These are phyloP conservation scores for Globodera ellingtonae DNA, from an alignment of 1,140 invertebrate genomes.

Conservation along the genomic window DNA sequence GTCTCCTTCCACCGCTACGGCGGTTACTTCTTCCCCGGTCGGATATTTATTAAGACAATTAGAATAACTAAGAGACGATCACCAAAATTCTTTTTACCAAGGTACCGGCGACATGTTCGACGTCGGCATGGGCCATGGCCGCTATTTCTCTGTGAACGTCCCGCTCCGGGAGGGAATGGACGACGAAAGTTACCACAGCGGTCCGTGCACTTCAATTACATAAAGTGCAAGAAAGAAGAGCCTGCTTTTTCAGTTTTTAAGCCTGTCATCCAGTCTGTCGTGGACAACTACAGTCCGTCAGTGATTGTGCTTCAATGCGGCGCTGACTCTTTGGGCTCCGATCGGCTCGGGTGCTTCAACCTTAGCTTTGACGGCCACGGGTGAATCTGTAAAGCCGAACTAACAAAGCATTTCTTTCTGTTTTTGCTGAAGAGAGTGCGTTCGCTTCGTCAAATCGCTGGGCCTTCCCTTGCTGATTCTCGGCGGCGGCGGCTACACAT, in stretches of 20 bases:
- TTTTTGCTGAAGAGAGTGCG: constrained; percentile 76
- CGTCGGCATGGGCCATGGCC: constrained; percentile 78
- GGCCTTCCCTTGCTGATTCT: constrained; percentile 91
- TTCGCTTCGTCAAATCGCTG: constrained; percentile 89
- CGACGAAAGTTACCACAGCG: constrained; percentile 74
- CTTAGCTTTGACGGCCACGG: constrained; percentile 86
- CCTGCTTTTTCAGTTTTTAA: constrained; percentile 75
- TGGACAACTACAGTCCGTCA: constrained; percentile 93
- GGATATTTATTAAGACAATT: no score
- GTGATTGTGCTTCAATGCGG: constrained; percentile 97
- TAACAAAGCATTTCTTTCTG: constrained; percentile 19
- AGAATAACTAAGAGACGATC: not conserved
- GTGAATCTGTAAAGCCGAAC: constrained; percentile 64
- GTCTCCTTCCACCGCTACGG: constrained; percentile 99
- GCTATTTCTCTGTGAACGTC: constrained; percentile 95
- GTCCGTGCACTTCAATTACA: not conserved
- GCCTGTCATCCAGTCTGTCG: constrained; percentile 83
- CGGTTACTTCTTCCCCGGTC: constrained; percentile 88
- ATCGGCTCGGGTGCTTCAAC: constrained; percentile 86
- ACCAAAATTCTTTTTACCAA: constrained; percentile 79
- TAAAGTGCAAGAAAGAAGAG: constrained; percentile 14
- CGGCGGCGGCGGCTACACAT: constrained; percentile 88
- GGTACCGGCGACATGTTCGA: constrained; percentile 96
- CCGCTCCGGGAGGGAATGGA: constrained; percentile 95
- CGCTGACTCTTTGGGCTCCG: constrained; percentile 92